Percentiles rank a stretch among this genome's conserved stretches.
Evolutionary conservation across 1,140 invertebrate genomes (phyloP).

Genomic region (Ectropis grisescens): DNA sequence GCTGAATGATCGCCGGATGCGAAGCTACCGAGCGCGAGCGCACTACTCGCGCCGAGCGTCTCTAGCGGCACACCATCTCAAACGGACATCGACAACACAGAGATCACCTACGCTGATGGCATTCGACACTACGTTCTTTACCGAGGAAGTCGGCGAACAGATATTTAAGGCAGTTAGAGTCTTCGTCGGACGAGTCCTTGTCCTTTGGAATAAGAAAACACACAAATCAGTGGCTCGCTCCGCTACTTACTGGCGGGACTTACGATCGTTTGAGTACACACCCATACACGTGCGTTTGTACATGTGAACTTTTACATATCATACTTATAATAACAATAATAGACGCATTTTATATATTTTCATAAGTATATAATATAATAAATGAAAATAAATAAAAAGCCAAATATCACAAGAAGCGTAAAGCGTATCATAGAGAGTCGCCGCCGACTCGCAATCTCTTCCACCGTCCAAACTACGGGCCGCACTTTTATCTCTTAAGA

Average conservation of each 20-base stretch:
- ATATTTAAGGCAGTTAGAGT: constrained; percentile 76
- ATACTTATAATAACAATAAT: constrained; percentile 7
- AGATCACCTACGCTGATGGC: constrained; percentile 46
- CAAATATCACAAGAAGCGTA: constrained; percentile 61
- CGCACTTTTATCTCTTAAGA: too few relatives aligned
- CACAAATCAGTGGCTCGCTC: constrained; percentile 24
- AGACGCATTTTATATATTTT: too few relatives aligned
- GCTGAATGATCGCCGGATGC: constrained; percentile 1
- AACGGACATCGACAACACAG: constrained; percentile 54
- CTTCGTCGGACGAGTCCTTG: constrained; percentile 71
- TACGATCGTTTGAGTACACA: constrained; percentile 1
- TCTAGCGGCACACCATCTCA: constrained; percentile 34
- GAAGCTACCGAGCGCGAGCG: constrained; percentile 38
- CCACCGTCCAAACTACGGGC: too few relatives aligned
- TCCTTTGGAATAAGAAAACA: constrained; percentile 57
- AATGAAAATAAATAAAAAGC: constrained; percentile 52
- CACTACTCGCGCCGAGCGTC: constrained; percentile 27
- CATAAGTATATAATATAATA: constrained; percentile 11
- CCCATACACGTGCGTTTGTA: constrained; percentile 12
- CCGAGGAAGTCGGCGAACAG: constrained; percentile 72
- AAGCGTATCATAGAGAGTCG: constrained; percentile 28
- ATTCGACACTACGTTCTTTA: constrained; percentile 43
- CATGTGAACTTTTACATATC: constrained; percentile 7
- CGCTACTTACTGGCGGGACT: too few relatives aligned
- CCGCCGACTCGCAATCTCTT: constrained; percentile 4